Base-by-base conservation (phyloP, 1,140 invertebrate genomes). In the Marisa cornuarietis region DNA sequence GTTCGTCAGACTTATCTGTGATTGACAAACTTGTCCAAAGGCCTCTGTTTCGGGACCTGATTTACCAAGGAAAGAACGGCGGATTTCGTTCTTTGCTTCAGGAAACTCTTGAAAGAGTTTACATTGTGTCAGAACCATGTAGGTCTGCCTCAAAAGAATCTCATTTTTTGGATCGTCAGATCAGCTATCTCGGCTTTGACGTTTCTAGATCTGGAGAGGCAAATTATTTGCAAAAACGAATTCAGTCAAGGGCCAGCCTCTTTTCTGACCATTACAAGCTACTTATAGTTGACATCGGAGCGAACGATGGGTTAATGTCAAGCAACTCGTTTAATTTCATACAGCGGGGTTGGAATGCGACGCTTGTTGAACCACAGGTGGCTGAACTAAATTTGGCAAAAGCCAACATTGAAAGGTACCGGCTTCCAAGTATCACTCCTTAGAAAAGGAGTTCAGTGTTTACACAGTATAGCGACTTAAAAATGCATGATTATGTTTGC, bases 311-410 rank as follows among this genome's bases (percentile, higher is more conserved):
- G 42, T 78, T 89, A 16, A 58, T 88, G 54, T 88, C 85, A 0
- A 89, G 88, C 71, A 89, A 89, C 71, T 89, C 88, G 4, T 88
- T 85, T 76, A 89, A 89, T 76, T 85, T 89, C 69, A 87, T 89
- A n/a, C 88, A 88, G 74, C 82, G 82, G 79, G 88, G 88, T 9
- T 89, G 88, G 88, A 85, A 80, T 79, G 88, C 85, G 9, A 81
- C 88, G 7, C 80, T 89, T 3, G 87, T 89, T 42, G 88, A 89
- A 80, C 88, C 88, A 11, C 84, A 85, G 65, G 58, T 65, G 6
- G 77, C 68, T 52, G 81, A 87, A 76, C 76, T 86, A 5, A 74
- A 85, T 8, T 52, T 84, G 65, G 87, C 87, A 16, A 82, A 83
- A 62, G 75, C 74, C 42, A 88, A 88, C 81, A 76, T 83, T n/a